Conservation (phyloP, 1,140 invertebrate species). For the Tetragonula clypearis region DNA sequence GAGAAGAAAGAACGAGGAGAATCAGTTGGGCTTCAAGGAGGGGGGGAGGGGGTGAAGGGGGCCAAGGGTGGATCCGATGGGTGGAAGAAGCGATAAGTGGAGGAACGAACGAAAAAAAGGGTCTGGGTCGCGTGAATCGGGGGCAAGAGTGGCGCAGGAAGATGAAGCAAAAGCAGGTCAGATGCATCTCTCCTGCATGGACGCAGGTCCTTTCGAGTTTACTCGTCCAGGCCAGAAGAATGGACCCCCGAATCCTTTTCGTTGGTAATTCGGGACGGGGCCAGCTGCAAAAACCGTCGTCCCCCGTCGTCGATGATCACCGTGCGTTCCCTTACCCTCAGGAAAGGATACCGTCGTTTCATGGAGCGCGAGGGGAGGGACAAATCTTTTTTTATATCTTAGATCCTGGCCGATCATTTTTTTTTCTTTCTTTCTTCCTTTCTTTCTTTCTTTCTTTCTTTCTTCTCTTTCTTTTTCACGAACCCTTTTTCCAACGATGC, state of each 20-base stretch:
- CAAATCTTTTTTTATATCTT: constrained; percentile 75
- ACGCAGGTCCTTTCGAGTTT: constrained; percentile 79
- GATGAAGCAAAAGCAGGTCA: constrained; percentile 62
- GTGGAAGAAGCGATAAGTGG: constrained; percentile 65
- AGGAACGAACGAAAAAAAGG: constrained; percentile 25
- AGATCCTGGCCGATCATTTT: constrained; percentile 78
- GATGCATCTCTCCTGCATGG: constrained; percentile 72
- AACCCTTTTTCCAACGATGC: constrained; percentile 73
- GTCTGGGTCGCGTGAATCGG: constrained; percentile 68
- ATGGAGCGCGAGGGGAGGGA: constrained; percentile 54
- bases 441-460: no score
- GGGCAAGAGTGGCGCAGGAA: constrained; percentile 33
- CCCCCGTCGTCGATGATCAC: constrained; percentile 42
- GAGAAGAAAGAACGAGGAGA: constrained; percentile 1
- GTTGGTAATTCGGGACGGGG: constrained; percentile 68
- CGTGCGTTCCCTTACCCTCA: constrained; percentile 57
- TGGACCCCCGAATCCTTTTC: constrained; percentile 79
- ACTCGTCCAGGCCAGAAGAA: constrained; percentile 78
- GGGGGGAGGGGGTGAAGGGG: neutral
- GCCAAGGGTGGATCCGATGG: constrained; percentile 48
- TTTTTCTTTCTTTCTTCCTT: constrained; percentile 16
- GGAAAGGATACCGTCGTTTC: constrained; percentile 73
- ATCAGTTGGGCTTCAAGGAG: constrained; percentile 3
- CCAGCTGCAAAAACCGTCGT: constrained; percentile 80
- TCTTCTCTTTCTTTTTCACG: constrained; percentile 33